Base-by-base conservation (phyloP, 2,113 vertebrate genomes). In the Trogon surrucura region DNA sequence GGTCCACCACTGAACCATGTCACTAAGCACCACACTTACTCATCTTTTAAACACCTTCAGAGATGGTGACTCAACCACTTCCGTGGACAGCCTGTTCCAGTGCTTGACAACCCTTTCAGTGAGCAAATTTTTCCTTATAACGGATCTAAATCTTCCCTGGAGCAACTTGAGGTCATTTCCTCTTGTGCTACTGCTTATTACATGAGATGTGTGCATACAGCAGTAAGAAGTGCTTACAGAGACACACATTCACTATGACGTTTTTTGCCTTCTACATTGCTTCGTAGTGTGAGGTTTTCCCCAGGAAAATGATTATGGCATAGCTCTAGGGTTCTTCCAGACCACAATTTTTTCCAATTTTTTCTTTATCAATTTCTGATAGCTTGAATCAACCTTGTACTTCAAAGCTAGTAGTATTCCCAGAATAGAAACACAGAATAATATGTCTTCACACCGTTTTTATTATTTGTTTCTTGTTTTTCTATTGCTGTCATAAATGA, bases 381-480 rank as follows among this genome's bases (percentile, higher is more conserved):
- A 71, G 7, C n/a, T 89, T 80, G 32, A 93, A 73, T 75, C 30
- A 34, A 64, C 57, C 57, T 62, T 34, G 32, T 79, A 48, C 48
- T 96, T 88, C 81, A 38, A 89, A 54, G 56, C 19, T 80, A 70
- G n/a, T 57, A 78, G 8, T 70, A 96, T 60, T 88, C 48, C 54
- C 47, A 92, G 73, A 88, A 60, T 10, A 48, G 60, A 62, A 96
- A 66, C 41, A 66, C 16, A 87, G 47, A 77, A 93, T 88, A 62
- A 32, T 57, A 27, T 92, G 67, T 81, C 32, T 92, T 95, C 6
- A 3, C 60, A 71, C 56, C 15, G 3, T 26, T 85, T 93, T 65
- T 72, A 65, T 94, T 84, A 41, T 44, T 79, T 84, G 15, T 83
- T 91, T 91, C 38, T 82, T 95, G 23, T 61, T 53, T 95, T 92